phyloP scores from a whole-genome alignment of 2,113 vertebrate species.

The human (Homo sapiens) region GRCh38 chr6:6915001-6915500 shows the following conservation, averaged over 20 bases:
- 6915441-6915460: neutral
- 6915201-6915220: neutral
- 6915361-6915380: rapidly evolving
- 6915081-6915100: neutral
- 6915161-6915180: neutral
- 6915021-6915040: neutral
- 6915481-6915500: neutral
- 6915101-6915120: neutral
- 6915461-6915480: neutral
- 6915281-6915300: neutral
- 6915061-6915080: neutral
- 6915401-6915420: neutral
- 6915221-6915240: neutral
- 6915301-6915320: neutral
- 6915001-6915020: neutral
- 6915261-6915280: neutral
- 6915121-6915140: too few relatives aligned
- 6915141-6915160: too few relatives aligned
- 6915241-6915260: neutral
- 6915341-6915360: rapidly evolving
- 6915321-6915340: neutral
- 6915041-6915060: neutral
- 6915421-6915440: neutral
- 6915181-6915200: neutral
- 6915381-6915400: neutral